Percentiles rank a stretch among this genome's conserved stretches.
These are phyloP conservation scores for Stegodyphus mimosarum DNA, from an alignment of 1,140 invertebrate genomes.

Conservation along the genomic window DNA sequence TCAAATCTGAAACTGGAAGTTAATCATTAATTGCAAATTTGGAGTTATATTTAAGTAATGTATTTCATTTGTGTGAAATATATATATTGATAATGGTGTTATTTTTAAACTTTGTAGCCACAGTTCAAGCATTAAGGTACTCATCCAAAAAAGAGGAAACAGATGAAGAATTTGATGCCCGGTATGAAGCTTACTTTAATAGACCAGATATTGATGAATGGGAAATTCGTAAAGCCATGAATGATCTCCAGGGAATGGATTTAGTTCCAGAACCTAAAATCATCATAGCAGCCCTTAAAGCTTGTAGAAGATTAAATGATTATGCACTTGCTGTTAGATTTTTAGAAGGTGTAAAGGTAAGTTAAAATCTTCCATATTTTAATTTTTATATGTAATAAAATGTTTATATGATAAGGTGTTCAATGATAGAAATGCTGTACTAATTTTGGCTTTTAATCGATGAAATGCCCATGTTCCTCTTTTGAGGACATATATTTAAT, in stretches of 20 bases:
- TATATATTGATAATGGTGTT: neutral
- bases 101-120: neutral
- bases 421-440: too few species aligned
- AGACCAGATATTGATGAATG: conserved; percentile 93
- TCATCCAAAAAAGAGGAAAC: conserved; percentile 65
- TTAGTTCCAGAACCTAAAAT: conserved; percentile 95
- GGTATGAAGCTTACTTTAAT: conserved; percentile 89
- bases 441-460: too few species aligned
- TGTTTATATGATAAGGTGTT: too few species aligned
- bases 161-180: conserved; percentile 79
- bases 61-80: neutral
- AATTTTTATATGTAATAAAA: too few species aligned
- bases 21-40: neutral
- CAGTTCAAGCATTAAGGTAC: conserved; percentile 12
- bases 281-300: conserved; percentile 89
- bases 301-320: conserved; percentile 93
- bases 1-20: neutral
- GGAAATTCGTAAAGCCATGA: conserved; percentile 88
- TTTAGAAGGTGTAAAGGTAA: conserved; percentile 86
- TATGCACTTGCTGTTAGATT: conserved; percentile 91
- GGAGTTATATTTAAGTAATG: neutral
- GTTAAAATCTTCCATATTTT: neutral
- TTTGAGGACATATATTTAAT: too few species aligned
- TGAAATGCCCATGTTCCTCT: too few species aligned
- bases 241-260: conserved; percentile 83